Conservation (phyloP, 2,797 vertebrate genomes). For the Podargus strigoides region DNA sequence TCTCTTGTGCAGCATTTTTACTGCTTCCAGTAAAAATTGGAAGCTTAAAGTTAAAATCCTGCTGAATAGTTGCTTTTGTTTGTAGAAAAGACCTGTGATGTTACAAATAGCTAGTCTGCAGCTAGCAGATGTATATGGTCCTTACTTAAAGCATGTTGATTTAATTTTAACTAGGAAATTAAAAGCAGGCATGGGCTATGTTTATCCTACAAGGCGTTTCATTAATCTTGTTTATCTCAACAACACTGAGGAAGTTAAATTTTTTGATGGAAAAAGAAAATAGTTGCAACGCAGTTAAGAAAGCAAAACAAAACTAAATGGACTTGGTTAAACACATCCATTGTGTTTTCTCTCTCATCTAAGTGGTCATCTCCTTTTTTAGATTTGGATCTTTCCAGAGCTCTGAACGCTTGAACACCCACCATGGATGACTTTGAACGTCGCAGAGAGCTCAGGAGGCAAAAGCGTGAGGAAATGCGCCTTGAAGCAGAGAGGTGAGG, state of each 20-base stretch:
- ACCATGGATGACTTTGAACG: conserved; percentile 97
- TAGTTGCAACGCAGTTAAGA: background rate
- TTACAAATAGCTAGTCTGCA: conserved; percentile 22
- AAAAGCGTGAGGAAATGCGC: conserved; percentile 98
- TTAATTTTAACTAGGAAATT: conserved; percentile 47
- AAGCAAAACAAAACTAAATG: background rate
- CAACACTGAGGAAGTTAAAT: background rate
- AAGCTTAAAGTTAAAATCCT: conserved; percentile 23
- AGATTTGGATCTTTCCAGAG: conserved; percentile 57
- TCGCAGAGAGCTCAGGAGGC: conserved; percentile 94
- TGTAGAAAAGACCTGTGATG: background rate
- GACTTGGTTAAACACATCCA: background rate
- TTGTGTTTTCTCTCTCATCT: background rate
- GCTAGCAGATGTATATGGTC: conserved; percentile 20
- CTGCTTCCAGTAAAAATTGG: background rate
- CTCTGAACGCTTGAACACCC: conserved; percentile 66
- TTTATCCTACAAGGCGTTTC: conserved; percentile 28
- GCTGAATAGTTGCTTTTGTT: conserved; percentile 16
- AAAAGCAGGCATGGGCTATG: background rate
- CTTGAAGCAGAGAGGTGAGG: conserved; percentile 92
- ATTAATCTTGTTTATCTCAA: conserved; percentile 54
- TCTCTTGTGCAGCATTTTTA: background rate
- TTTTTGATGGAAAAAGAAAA: conserved; percentile 46
- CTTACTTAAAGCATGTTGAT: conserved; percentile 27
- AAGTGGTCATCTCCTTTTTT: background rate